These are phyloP conservation scores for Stegastes partitus DNA, from an alignment of 2,113 vertebrate species.

Conservation along the genomic window DNA sequence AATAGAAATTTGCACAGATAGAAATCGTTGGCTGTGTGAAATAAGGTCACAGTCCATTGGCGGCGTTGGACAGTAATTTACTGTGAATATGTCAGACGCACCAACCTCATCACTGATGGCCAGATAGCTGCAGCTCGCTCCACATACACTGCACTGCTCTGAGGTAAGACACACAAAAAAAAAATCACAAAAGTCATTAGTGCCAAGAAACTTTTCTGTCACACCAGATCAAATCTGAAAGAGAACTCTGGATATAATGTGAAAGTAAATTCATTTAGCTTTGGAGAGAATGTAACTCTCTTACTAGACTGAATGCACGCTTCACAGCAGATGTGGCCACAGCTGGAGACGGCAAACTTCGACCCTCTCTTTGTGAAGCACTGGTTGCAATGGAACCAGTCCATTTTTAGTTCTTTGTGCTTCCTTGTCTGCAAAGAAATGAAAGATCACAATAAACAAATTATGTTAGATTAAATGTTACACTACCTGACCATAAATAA, in stretches of 20 bases:
- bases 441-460: background rate
- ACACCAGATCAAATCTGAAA: background rate
- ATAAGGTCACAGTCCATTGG: background rate
- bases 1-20: slow-evolving; percentile 18
- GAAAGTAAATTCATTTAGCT: background rate
- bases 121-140: slow-evolving; percentile 86
- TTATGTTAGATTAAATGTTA: no score
- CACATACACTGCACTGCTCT: slow-evolving; percentile 89
- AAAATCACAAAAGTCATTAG: background rate
- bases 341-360: slow-evolving; percentile 87
- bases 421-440: slow-evolving; percentile 8
- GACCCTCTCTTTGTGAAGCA: slow-evolving; percentile 84
- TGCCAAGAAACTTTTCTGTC: background rate
- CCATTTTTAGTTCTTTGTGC: slow-evolving; percentile 76
- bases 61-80: background rate
- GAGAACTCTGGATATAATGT: background rate
- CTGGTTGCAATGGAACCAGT: slow-evolving; percentile 93
- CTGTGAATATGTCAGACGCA: slow-evolving; percentile 19
- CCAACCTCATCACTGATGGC: slow-evolving; percentile 88
- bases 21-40: background rate
- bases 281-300: background rate
- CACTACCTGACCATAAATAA: no score
- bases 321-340: slow-evolving; percentile 90
- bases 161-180: slow-evolving; percentile 32
- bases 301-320: slow-evolving; percentile 86